phyloP scores from a whole-genome alignment of 2,113 vertebrate genomes.

The Nestor notabilis region DNA sequence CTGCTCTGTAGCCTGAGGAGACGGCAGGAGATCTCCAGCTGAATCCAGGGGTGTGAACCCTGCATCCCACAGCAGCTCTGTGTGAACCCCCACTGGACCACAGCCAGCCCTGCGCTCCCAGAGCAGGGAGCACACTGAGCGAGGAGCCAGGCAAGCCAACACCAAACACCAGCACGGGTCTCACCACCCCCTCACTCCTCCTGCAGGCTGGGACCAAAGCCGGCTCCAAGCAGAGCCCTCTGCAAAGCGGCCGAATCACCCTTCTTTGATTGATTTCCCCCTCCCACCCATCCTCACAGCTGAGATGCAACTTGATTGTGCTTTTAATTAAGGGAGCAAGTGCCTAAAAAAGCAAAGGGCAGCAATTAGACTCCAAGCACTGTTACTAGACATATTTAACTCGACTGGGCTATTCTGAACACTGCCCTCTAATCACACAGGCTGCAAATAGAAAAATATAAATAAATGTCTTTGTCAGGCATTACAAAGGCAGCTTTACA shows the following conservation, averaged over 20 bases:
- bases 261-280: background rate
- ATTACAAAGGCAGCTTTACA: background rate
- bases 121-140: fast-evolving
- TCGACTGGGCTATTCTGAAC: background rate
- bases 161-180: fast-evolving
- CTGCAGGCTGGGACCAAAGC: background rate
- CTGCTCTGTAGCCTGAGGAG: background rate
- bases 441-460: conserved; percentile 32
- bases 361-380: background rate
- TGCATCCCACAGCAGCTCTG: background rate
- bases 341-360: conserved; percentile 33
- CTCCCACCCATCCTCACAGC: background rate
- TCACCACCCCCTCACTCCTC: background rate
- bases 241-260: fast-evolving
- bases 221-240: background rate
- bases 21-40: background rate
- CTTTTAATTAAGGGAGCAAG: conserved; percentile 44
- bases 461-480: conserved; percentile 47
- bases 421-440: conserved; percentile 44
- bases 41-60: background rate
- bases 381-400: conserved; percentile 5
- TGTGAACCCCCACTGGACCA: fast-evolving
- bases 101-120: background rate
- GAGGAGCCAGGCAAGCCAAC: background rate
- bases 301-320: background rate